A percentile compares a stretch with the other conserved stretches of the same genome.
phyloP scores from a whole-genome alignment of 2,797 vertebrate species.

The Garrulus glandarius region DNA sequence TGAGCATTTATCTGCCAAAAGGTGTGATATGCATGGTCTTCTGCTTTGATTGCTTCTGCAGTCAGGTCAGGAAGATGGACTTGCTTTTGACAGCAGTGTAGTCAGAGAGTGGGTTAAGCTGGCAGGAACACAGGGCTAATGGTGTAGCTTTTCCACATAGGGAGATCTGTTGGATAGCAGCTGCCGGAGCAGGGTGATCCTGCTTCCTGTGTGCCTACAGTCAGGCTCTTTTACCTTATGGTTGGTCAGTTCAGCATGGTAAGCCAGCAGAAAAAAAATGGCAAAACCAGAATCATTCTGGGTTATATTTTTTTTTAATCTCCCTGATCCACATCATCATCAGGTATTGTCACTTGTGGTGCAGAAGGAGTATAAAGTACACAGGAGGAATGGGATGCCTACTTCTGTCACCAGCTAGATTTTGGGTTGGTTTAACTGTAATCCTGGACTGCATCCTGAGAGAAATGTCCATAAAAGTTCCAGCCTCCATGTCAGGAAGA shows the following conservation, averaged over 20 bases:
- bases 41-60: neutral
- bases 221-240: neutral
- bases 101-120: neutral
- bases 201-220: neutral
- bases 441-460: neutral
- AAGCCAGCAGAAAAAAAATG: neutral
- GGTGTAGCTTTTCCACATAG: neutral
- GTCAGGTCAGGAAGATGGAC: neutral
- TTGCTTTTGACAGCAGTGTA: neutral
- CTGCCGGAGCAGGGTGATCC: neutral
- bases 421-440: neutral
- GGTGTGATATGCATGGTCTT: neutral
- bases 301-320: neutral
- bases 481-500: rapidly evolving
- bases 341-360: neutral
- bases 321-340: neutral
- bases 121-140: neutral
- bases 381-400: neutral
- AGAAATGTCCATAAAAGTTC: neutral
- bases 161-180: neutral
- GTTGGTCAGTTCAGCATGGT: neutral
- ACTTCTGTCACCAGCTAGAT: neutral
- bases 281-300: neutral
- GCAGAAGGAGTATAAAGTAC: neutral
- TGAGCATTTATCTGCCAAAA: neutral